Conservation (phyloP, 2,797 vertebrate genomes). For the Botia almorhae region DNA sequence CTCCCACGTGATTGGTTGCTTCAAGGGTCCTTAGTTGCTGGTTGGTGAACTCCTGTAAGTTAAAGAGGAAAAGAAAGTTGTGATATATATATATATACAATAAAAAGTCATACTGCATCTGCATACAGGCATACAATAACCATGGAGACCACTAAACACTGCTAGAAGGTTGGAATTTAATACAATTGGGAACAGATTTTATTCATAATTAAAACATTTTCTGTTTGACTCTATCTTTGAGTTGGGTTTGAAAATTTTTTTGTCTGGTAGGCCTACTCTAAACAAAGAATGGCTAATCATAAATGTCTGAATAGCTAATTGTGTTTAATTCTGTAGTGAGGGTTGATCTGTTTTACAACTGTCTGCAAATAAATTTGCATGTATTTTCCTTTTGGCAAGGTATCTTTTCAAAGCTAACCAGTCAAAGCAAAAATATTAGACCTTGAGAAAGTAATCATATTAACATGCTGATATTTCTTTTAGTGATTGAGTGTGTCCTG, state of each 20-base stretch:
- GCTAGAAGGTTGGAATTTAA: too few relatives aligned
- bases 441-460: not conserved
- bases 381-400: not conserved
- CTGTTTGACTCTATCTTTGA: too few relatives aligned
- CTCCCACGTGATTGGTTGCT: constrained; percentile 90
- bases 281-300: not conserved
- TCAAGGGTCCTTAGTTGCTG: constrained; percentile 86
- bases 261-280: not conserved
- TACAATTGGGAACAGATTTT: too few relatives aligned
- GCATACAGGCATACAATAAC: not conserved
- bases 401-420: not conserved
- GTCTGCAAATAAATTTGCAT: not conserved
- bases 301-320: not conserved
- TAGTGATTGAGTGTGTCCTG: not conserved
- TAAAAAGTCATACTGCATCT: too few relatives aligned
- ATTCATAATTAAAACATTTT: too few relatives aligned
- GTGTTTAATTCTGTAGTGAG: not conserved
- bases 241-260: not conserved
- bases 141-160: too few relatives aligned
- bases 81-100: too few relatives aligned
- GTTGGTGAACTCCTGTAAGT: constrained; percentile 78
- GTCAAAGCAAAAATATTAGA: not conserved
- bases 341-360: not conserved
- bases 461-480: not conserved
- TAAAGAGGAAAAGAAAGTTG: not conserved